Base-by-base conservation (phyloP, 2,113 vertebrate genomes). In the Hypomesus transpacificus region DNA sequence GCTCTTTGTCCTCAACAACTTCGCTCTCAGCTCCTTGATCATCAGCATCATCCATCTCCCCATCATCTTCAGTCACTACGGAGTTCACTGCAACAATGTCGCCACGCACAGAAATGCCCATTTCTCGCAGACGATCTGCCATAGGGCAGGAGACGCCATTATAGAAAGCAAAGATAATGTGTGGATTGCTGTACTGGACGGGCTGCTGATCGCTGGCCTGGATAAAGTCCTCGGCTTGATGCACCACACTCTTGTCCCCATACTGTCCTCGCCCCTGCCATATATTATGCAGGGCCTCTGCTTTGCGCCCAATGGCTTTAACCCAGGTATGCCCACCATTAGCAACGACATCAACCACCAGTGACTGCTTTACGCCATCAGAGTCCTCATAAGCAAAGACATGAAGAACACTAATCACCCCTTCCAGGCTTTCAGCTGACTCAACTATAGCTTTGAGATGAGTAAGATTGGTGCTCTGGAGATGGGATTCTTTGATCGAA, bases 251-350 rank as follows among this genome's bases (percentile, higher is more conserved):
- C 79, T 95, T 96, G 88, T 97, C 95, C 0, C 97, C 96, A 63
- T 97, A 98, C 65, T 98, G 97, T n/a, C 96, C 96, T 51, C 95
- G 90, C 21, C 97, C 97, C 74, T 95, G 90, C 97, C 96, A 98
- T 85, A 99, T 98, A 80, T 95, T 98, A 85, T 99, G 97, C 39
- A 99, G 86, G 0, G 97, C 96, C 88, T 98, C 96, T 0, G 97
- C 96, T 82, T 99, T 99, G 2, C 96, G 91, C 17, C 97, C 95
- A 0, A 99, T 94, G 0, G 97, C 96, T 85, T 99, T 99, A 75
- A 99, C 95, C 97, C 97, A 99, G 0, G 95, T 96, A 79, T 93
- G 95, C 0, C 97, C 97, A 1, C 89, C 86, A 0, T 95, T 95
- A 0, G 95, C 96, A 14, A 99, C 95, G 3, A 99, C 95, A 18